These are phyloP conservation scores for Diabrotica balteata DNA, from an alignment of 2,888 invertebrate species.

Conservation along the genomic window DNA sequence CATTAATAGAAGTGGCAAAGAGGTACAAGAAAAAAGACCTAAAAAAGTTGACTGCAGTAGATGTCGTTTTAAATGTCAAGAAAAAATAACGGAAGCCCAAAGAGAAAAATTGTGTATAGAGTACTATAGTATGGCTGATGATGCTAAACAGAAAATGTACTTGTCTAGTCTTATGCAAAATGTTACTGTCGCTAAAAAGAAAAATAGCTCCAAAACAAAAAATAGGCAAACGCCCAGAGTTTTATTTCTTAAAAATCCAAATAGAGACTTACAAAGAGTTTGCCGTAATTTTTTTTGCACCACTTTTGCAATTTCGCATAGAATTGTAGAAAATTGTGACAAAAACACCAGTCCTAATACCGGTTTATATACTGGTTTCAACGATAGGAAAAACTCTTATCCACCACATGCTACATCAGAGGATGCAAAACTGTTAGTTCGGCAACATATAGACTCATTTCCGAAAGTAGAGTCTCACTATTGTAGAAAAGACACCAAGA, in stretches of 20 bases:
- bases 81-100: not conserved
- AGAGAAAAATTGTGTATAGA: not conserved
- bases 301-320: not conserved
- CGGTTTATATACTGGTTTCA: slow-evolving; percentile 14
- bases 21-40: not conserved
- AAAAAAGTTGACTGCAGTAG: not conserved
- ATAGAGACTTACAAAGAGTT: slow-evolving; percentile 18
- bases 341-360: slow-evolving; percentile 2
- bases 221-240: slow-evolving; percentile 20
- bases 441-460: slow-evolving; percentile 13
- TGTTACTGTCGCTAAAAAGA: slow-evolving; percentile 17
- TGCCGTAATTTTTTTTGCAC: slow-evolving; percentile 4
- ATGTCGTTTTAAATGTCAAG: not conserved
- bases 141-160: not conserved
- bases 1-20: not conserved
- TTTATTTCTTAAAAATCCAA: slow-evolving; percentile 18
- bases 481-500: slow-evolving; percentile 6
- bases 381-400: not conserved
- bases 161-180: not conserved
- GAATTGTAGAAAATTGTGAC: slow-evolving; percentile 19
- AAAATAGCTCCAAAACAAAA: slow-evolving; percentile 21
- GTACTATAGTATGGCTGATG: not conserved
- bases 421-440: not conserved
- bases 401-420: not conserved
- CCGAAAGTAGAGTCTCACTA: slow-evolving; percentile 18